phyloP scores from a whole-genome alignment of 2,797 vertebrate species.

The Hippoglossus hippoglossus region DNA sequence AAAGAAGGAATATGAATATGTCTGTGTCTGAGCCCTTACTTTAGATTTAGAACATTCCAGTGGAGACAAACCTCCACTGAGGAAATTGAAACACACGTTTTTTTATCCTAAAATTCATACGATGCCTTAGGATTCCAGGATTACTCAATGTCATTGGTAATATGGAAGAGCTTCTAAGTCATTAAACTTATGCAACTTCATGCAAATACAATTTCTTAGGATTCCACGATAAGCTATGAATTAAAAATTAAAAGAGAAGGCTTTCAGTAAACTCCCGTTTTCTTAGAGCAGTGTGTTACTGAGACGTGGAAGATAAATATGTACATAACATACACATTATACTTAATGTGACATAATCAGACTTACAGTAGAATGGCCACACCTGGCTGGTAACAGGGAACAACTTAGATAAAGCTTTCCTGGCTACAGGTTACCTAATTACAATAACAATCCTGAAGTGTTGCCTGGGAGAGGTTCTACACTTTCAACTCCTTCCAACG shows the following conservation, averaged over 20 bases:
- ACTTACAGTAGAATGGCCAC: neutral
- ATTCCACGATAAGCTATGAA: neutral
- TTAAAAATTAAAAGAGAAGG: neutral
- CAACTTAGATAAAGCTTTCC: constrained; percentile 10
- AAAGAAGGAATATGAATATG: neutral
- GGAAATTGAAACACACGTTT: constrained; percentile 23
- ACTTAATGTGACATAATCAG: neutral
- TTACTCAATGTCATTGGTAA: neutral
- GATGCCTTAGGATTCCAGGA: neutral
- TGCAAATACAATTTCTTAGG: neutral
- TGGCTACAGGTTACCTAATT: neutral
- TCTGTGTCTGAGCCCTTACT: neutral
- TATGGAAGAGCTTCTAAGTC: neutral
- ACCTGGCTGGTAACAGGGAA: neutral
- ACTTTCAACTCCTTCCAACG: constrained; percentile 14
- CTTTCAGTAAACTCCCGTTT: neutral
- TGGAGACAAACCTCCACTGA: neutral
- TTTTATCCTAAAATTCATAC: neutral
- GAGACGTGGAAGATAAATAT: neutral
- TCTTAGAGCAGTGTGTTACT: neutral
- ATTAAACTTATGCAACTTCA: neutral
- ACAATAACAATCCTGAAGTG: constrained; percentile 6
- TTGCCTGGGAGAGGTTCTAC: constrained; percentile 4
- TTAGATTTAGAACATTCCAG: constrained; percentile 12
- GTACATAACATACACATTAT: too few relatives aligned